Evolutionary conservation across 2,888 invertebrate species (phyloP).

Genomic region (Heteromyza rotundicornis): DNA sequence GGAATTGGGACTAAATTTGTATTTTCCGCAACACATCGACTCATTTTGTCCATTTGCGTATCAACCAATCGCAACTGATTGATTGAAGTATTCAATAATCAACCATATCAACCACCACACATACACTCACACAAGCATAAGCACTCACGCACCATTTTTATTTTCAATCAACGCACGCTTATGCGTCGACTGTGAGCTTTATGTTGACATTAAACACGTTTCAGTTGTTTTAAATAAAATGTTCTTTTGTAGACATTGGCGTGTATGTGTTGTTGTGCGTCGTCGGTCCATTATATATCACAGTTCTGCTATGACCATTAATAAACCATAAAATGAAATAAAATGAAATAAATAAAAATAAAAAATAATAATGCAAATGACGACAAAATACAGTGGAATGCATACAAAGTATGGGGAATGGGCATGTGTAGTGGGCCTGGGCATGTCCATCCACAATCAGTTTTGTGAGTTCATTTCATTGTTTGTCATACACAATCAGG

Average conservation of each 20-base stretch:
- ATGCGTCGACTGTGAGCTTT: too few species aligned
- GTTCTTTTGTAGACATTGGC: background rate
- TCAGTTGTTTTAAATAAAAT: slow-evolving; percentile 11
- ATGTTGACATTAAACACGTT: slow-evolving; percentile 14
- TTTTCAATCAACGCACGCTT: background rate
- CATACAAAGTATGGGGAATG: slow-evolving; percentile 11
- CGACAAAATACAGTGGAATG: slow-evolving; percentile 49
- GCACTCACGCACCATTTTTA: too few species aligned
- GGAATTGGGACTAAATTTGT: too few species aligned
- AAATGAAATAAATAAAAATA: too few species aligned
- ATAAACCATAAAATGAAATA: slow-evolving; percentile 51
- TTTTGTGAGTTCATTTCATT: slow-evolving; percentile 27
- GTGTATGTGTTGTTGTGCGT: background rate
- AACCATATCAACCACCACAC: too few species aligned
- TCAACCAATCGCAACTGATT: background rate
- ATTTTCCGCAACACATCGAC: too few species aligned
- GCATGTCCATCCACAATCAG: background rate
- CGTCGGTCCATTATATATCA: background rate
- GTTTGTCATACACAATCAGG: slow-evolving; percentile 20
- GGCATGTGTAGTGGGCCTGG: too few species aligned
- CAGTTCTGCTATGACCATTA: slow-evolving; percentile 30
- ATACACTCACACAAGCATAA: too few species aligned
- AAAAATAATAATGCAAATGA: too few species aligned
- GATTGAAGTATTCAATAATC: too few species aligned
- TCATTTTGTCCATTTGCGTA: too few species aligned